A percentile compares a stretch with the other conserved stretches of the same genome.
These are phyloP conservation scores for Cardiocondyla obscurior DNA, from an alignment of 1,140 invertebrate genomes.

Conservation along the genomic window DNA sequence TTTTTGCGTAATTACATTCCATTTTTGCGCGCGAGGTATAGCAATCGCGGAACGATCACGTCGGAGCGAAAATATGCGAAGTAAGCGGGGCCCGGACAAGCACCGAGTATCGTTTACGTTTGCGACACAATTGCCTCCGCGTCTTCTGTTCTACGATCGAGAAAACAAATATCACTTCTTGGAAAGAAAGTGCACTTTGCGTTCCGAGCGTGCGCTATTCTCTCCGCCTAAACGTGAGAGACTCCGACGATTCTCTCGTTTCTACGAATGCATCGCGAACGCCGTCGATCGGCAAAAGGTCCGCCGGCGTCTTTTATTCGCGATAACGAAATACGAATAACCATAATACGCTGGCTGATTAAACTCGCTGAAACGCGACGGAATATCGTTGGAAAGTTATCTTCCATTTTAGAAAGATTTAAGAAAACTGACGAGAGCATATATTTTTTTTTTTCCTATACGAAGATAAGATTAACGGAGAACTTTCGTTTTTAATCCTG, in stretches of 20 bases:
- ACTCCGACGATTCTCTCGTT: background rate
- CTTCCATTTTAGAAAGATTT: background rate
- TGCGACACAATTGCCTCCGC: constrained; percentile 16
- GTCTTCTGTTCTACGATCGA: constrained; percentile 14
- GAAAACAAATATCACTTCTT: constrained; percentile 38
- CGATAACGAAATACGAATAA: background rate
- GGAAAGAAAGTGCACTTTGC: constrained; percentile 31
- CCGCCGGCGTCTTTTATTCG: background rate
- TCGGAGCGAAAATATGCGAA: constrained; percentile 21
- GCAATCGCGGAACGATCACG: background rate
- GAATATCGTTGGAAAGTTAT: background rate
- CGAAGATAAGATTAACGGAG: background rate
- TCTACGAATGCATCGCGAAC: background rate
- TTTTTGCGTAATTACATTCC: background rate
- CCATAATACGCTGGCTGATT: background rate
- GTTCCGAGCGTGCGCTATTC: constrained; percentile 3
- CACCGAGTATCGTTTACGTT: constrained; percentile 21
- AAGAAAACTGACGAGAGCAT: background rate
- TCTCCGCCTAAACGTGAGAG: constrained; percentile 2
- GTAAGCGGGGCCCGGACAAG: constrained; percentile 31
- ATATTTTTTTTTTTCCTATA: background rate
- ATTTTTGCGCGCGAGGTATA: background rate
- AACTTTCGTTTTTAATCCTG: background rate
- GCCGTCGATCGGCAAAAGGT: background rate
- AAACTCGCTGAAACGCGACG: background rate